Percentiles rank a stretch among this genome's conserved stretches.
Conservation (phyloP, 53 echinoderm and acorn worm species). For the Echinometra lucunter region DNA sequence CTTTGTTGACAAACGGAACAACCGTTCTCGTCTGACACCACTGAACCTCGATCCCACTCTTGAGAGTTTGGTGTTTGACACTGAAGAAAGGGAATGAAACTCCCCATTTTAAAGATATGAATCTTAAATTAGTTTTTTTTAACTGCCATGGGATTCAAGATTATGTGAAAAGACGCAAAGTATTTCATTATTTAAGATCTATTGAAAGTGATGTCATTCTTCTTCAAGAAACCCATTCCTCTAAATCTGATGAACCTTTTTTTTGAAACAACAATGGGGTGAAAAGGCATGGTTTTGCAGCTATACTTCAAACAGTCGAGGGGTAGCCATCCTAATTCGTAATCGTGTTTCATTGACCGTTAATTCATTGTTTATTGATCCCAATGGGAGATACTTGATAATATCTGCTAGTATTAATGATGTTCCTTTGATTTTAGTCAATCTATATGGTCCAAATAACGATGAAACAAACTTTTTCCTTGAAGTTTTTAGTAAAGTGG, state of each 20-base stretch:
- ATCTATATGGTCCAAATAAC: constrained; percentile 40
- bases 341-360: no score
- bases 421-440: no score
- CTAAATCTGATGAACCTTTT: constrained; percentile 9
- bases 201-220: constrained; percentile 13
- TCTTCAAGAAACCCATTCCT: constrained; percentile 43
- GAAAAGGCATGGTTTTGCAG: no score
- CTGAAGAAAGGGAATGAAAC: neutral
- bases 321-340: no score
- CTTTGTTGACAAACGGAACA: no score
- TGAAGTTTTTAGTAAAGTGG: constrained; percentile 42
- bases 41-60: no score
- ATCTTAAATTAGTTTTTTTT: constrained; percentile 11
- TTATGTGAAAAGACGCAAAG: constrained; percentile 50
- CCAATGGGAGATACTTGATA: constrained; percentile 35
- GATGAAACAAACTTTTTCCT: constrained; percentile 34
- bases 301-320: no score
- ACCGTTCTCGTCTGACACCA: no score
- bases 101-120: neutral
- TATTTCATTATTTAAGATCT: no score
- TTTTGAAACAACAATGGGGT: neutral
- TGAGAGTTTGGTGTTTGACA: no score
- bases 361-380: constrained; percentile 15
- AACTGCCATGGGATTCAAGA: constrained; percentile 27
- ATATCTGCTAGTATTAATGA: no score